phyloP scores from a whole-genome alignment of 2,888 invertebrate species.

The Gandaritis pyraliata region DNA sequence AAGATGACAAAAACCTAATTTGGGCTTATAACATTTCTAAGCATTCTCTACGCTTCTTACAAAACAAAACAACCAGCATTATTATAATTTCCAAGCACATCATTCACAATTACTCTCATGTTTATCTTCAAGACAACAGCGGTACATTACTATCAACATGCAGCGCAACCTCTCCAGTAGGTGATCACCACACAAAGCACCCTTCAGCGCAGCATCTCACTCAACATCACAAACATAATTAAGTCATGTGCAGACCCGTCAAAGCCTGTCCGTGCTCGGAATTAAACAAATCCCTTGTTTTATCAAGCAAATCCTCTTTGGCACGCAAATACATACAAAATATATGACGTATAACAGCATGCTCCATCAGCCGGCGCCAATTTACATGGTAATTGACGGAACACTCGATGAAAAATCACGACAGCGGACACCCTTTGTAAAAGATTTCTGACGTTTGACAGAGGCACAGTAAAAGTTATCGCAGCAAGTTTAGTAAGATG shows the following conservation, averaged over 20 bases:
- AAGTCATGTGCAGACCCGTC: conserved; percentile 34
- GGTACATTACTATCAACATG: not conserved
- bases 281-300: conserved; percentile 49
- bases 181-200: conserved; percentile 28
- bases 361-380: conserved; percentile 50
- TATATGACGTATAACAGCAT: conserved; percentile 26
- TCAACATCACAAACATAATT: conserved; percentile 32
- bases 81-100: not conserved
- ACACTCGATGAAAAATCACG: conserved; percentile 63
- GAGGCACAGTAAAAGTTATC: not conserved
- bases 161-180: conserved; percentile 2
- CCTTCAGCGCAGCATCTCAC: conserved; percentile 20
- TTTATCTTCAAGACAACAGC: conserved; percentile 1
- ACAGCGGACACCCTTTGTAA: conserved; percentile 48
- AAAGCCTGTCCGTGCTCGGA: conserved; percentile 32
- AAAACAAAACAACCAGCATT: too few species aligned
- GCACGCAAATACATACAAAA: conserved; percentile 35
- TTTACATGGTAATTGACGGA: conserved; percentile 76
- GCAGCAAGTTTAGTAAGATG: not conserved
- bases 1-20: too few species aligned
- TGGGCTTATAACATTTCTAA: too few species aligned
- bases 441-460: conserved; percentile 25
- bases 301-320: conserved; percentile 56
- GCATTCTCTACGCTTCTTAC: too few species aligned
- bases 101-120: not conserved